Percentiles rank a stretch among this genome's conserved stretches.
phyloP scores from a whole-genome alignment of 2,113 vertebrate species.

The Sula dactylatra region DNA sequence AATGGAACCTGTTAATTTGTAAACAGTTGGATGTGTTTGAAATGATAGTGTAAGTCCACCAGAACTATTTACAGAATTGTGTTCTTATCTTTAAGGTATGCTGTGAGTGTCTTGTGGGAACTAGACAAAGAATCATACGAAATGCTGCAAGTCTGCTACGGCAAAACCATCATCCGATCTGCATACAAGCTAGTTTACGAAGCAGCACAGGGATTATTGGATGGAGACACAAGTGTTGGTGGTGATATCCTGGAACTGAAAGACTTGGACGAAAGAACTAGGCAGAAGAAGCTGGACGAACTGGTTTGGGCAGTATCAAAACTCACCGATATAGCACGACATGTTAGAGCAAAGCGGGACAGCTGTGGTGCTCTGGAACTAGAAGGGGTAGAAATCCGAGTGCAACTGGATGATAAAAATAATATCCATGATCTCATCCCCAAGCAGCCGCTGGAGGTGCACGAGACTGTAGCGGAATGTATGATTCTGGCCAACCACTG shows the following conservation, averaged over 20 bases:
- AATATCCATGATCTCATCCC: conserved; percentile 90
- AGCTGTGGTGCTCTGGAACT: conserved; percentile 87
- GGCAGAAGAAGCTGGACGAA: conserved; percentile 63
- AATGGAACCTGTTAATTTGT: background rate
- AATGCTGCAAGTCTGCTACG: conserved; percentile 78
- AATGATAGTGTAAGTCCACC: background rate
- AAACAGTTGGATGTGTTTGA: background rate
- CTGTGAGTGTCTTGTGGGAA: conserved; percentile 92
- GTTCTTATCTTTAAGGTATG: conserved; percentile 79
- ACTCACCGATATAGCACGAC: conserved; percentile 82
- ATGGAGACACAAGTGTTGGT: conserved; percentile 66
- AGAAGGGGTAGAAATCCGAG: conserved; percentile 88
- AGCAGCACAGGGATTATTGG: conserved; percentile 86
- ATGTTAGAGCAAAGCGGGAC: conserved; percentile 79
- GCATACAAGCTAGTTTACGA: conserved; percentile 92
- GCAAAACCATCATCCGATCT: conserved; percentile 85
- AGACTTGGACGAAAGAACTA: conserved; percentile 52
- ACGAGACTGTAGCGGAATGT: conserved; percentile 93
- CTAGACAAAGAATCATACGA: conserved; percentile 78
- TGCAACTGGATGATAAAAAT: conserved; percentile 85
- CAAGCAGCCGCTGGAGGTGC: conserved; percentile 90
- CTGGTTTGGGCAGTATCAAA: conserved; percentile 80
- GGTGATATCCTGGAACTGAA: conserved; percentile 79
- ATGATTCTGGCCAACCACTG: conserved; percentile 99
- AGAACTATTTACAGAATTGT: background rate